These are phyloP conservation scores for Drosophila neotestacea DNA, from an alignment of 2,888 invertebrate genomes.

Conservation along the genomic window DNA sequence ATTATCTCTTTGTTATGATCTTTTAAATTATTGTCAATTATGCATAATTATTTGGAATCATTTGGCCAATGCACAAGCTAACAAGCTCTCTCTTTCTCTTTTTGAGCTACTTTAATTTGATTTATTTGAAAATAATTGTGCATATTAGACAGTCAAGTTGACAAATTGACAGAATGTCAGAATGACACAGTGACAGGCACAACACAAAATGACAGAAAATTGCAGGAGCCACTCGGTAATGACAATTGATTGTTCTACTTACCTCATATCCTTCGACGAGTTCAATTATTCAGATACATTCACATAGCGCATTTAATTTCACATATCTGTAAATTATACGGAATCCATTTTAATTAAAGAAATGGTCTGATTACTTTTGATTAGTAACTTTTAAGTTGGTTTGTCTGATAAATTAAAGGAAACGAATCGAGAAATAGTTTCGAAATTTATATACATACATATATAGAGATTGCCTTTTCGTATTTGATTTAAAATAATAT, in stretches of 20 bases:
- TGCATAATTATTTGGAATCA: constrained; percentile 43
- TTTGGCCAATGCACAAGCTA: constrained; percentile 14
- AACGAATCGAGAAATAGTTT: not conserved
- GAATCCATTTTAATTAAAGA: not conserved
- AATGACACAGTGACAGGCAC: constrained; percentile 33
- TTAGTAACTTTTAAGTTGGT: not conserved
- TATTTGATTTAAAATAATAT: too few species aligned
- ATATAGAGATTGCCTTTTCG: too few species aligned
- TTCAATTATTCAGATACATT: constrained; percentile 1
- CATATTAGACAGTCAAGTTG: constrained; percentile 32
- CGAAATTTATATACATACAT: too few species aligned
- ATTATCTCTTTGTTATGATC: constrained; percentile 36
- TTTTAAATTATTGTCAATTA: constrained; percentile 54
- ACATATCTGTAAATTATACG: not conserved
- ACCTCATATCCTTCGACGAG: not conserved
- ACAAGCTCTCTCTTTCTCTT: not conserved
- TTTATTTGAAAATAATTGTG: constrained; percentile 59
- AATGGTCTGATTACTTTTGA: not conserved
- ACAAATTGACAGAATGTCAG: constrained; percentile 33
- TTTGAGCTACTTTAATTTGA: constrained; percentile 39
- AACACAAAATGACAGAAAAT: constrained; percentile 35
- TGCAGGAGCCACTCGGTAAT: constrained; percentile 32
- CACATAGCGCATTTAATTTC: not conserved
- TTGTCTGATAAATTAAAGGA: not conserved
- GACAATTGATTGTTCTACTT: constrained; percentile 35